These are phyloP conservation scores for Drosophila subsilvestris DNA, from an alignment of 2,888 invertebrate genomes.

Conservation along the genomic window DNA sequence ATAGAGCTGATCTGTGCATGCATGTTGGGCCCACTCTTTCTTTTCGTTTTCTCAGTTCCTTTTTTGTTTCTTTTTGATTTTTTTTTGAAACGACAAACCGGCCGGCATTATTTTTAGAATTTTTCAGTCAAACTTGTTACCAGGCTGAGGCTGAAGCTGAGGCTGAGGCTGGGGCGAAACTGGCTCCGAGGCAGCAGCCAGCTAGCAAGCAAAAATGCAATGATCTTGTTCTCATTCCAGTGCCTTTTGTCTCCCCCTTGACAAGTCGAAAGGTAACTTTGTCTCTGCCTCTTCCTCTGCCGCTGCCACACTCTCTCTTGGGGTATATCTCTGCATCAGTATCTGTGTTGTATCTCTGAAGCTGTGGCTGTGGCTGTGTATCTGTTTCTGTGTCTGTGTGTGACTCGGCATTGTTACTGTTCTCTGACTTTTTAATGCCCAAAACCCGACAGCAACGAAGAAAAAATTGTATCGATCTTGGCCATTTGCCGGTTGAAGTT, in stretches of 20 bases:
- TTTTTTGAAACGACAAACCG: conserved; percentile 76
- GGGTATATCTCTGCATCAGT: conserved; percentile 12
- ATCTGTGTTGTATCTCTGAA: conserved; percentile 22
- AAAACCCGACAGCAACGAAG: conserved; percentile 59
- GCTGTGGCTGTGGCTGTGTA: conserved; percentile 11
- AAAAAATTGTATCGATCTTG: conserved; percentile 73
- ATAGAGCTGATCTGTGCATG: conserved; percentile 37
- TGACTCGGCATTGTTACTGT: conserved; percentile 73
- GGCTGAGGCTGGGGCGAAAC: conserved; percentile 58
- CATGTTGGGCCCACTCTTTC: conserved; percentile 58
- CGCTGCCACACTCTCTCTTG: conserved; percentile 21
- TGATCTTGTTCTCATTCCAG: conserved; percentile 60
- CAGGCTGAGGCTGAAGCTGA: conserved; percentile 75
- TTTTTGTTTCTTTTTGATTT: conserved; percentile 26
- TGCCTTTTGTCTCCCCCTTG: conserved; percentile 57
- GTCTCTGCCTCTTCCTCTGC: conserved; percentile 24
- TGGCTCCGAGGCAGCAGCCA: conserved; percentile 59
- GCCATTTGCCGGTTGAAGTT: conserved; percentile 46
- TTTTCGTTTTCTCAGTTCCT: conserved; percentile 21
- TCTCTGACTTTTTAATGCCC: conserved; percentile 74
- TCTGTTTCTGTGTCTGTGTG: conserved; percentile 31
- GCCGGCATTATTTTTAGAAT: conserved; percentile 82
- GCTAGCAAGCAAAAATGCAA: conserved; percentile 70
- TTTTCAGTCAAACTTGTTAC: conserved; percentile 82
- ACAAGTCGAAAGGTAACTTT: conserved; percentile 51